Evolutionary conservation across 1,140 invertebrate genomes (phyloP).

Genomic region (Bombus sylvicola): DNA sequence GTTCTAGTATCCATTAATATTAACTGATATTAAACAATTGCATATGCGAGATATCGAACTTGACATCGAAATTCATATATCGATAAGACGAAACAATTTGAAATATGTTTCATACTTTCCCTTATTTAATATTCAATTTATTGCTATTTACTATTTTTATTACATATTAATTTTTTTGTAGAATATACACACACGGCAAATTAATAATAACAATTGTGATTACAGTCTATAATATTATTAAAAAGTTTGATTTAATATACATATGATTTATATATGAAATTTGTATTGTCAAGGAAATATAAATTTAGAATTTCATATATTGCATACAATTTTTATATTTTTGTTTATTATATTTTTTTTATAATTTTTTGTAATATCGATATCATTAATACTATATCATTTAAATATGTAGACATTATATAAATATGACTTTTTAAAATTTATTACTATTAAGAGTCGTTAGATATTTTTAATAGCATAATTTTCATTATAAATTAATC

Average conservation of each 20-base stretch:
- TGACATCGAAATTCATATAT: slow-evolving; percentile 25
- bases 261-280: not conserved
- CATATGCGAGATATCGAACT: slow-evolving; percentile 17
- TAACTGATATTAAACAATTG: slow-evolving; percentile 16
- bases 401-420: not conserved
- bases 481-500: not conserved
- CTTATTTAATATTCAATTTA: not conserved
- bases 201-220: not conserved
- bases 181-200: not conserved
- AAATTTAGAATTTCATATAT: not conserved
- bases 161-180: not conserved
- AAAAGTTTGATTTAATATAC: not conserved
- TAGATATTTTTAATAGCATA: not conserved
- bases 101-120: not conserved
- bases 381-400: not conserved
- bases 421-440: not conserved
- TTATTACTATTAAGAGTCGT: not conserved
- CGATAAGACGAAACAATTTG: not conserved
- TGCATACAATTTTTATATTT: not conserved
- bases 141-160: not conserved
- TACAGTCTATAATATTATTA: not conserved
- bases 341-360: not conserved
- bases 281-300: not conserved
- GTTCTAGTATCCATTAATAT: not conserved
- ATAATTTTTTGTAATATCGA: not conserved